Conservation (phyloP, 2,888 invertebrate genomes). For the Ophioninae sp. region DNA sequence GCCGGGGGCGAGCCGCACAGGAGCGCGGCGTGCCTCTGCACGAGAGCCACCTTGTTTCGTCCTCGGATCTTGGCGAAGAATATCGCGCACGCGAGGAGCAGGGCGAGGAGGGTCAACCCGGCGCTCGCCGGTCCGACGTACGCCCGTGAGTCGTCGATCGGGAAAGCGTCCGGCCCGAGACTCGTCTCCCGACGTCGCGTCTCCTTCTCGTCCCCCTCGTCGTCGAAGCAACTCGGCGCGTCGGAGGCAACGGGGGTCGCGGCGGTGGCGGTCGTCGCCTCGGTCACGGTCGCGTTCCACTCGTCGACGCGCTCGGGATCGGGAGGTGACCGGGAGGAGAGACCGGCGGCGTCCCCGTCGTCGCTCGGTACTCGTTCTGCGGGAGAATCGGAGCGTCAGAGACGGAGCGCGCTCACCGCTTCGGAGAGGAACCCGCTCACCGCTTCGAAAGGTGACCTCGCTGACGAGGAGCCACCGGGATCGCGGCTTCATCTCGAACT, state of each 20-base stretch:
- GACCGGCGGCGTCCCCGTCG: no score
- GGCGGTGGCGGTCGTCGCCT: not conserved
- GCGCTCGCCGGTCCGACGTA: constrained; percentile 84
- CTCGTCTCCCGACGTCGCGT: constrained; percentile 66
- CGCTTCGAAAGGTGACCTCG: constrained; percentile 92
- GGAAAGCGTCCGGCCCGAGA: constrained; percentile 83
- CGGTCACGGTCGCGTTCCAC: not conserved
- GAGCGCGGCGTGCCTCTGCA: constrained; percentile 85
- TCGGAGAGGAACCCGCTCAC: constrained; percentile 80
- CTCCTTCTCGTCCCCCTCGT: constrained; percentile 71
- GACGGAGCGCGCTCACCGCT: no score
- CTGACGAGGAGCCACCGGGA: constrained; percentile 94
- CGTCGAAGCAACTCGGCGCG: constrained; percentile 60
- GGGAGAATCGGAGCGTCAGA: no score
- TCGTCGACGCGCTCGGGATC: constrained; percentile 42
- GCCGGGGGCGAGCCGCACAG: constrained; percentile 83
- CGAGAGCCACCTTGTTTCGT: constrained; percentile 85
- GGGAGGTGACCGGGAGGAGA: no score
- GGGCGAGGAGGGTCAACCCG: constrained; percentile 85
- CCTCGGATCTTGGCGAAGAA: constrained; percentile 86
- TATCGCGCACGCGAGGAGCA: constrained; percentile 85
- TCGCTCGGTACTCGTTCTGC: no score
- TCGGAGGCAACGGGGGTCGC: constrained; percentile 10
- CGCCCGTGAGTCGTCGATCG: constrained; percentile 83
- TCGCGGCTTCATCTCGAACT: constrained; percentile 88